Evolutionary conservation across 2,888 invertebrate species (phyloP).

Genomic region (Noctua janthina): DNA sequence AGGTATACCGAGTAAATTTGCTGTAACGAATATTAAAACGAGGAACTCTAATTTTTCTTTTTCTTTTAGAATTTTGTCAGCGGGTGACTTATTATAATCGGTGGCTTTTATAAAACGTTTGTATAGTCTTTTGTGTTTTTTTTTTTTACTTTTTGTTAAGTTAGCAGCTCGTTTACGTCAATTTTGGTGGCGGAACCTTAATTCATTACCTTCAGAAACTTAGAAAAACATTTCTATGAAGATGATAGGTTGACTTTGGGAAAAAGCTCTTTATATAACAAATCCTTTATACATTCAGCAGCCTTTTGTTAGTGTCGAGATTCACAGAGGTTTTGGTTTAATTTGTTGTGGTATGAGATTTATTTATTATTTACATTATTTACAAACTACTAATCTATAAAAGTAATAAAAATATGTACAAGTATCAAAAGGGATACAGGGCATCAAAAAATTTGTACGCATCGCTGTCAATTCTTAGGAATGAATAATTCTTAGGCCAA

Average conservation of each 20-base stretch:
- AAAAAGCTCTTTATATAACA: neutral
- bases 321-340: neutral
- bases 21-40: slow-evolving; percentile 66
- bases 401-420: no score
- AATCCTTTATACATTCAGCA: neutral
- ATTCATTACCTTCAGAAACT: neutral
- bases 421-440: no score
- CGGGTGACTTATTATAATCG: slow-evolving; percentile 16
- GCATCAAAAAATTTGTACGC: no score
- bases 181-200: neutral
- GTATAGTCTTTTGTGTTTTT: neutral
- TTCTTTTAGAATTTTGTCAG: slow-evolving; percentile 33
- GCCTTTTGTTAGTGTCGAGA: neutral
- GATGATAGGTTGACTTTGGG: neutral
- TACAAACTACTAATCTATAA: no score
- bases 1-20: slow-evolving; percentile 67
- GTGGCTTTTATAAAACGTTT: slow-evolving; percentile 23
- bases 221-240: neutral
- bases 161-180: neutral
- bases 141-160: neutral
- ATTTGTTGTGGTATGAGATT: no score
- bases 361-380: no score
- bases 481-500: no score
- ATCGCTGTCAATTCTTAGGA: no score
- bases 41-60: slow-evolving; percentile 34